Evolutionary conservation across 2,888 invertebrate genomes (phyloP).

Genomic region (Trichogramma evanescens): DNA sequence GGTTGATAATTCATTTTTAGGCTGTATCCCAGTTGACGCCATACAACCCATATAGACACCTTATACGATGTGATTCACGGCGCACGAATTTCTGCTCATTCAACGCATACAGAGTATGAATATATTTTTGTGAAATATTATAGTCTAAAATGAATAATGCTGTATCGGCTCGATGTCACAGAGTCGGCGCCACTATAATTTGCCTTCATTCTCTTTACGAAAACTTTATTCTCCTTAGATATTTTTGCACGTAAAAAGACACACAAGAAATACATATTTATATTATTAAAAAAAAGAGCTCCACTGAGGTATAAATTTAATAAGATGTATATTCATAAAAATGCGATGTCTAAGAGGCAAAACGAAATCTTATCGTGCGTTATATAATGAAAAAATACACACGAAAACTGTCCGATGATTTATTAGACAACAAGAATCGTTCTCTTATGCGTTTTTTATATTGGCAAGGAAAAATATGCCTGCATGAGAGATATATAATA

Average conservation of each 20-base stretch:
- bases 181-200: slow-evolving; percentile 28
- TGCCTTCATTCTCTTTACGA: slow-evolving; percentile 5
- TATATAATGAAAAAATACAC: slow-evolving; percentile 7
- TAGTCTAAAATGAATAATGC: slow-evolving; percentile 24
- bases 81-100: too few species aligned
- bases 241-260: too few species aligned
- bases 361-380: slow-evolving; percentile 3
- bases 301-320: slow-evolving; percentile 14
- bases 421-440: slow-evolving; percentile 13
- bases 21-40: too few species aligned
- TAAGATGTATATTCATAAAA: slow-evolving; percentile 13
- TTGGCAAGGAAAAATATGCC: slow-evolving; percentile 14
- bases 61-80: too few species aligned
- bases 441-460: slow-evolving; percentile 16
- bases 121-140: slow-evolving; percentile 27
- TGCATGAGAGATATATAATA: slow-evolving; percentile 1
- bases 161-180: slow-evolving; percentile 26
- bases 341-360: slow-evolving; percentile 7
- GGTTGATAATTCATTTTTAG: too few species aligned
- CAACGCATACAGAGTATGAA: too few species aligned
- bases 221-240: background rate
- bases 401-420: slow-evolving; percentile 12
- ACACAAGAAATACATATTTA: too few species aligned
- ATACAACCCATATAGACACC: too few species aligned
- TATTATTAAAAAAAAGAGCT: slow-evolving; percentile 1